These are phyloP conservation scores for Dryobates pubescens DNA, from an alignment of 2,797 vertebrate species.

Conservation along the genomic window DNA sequence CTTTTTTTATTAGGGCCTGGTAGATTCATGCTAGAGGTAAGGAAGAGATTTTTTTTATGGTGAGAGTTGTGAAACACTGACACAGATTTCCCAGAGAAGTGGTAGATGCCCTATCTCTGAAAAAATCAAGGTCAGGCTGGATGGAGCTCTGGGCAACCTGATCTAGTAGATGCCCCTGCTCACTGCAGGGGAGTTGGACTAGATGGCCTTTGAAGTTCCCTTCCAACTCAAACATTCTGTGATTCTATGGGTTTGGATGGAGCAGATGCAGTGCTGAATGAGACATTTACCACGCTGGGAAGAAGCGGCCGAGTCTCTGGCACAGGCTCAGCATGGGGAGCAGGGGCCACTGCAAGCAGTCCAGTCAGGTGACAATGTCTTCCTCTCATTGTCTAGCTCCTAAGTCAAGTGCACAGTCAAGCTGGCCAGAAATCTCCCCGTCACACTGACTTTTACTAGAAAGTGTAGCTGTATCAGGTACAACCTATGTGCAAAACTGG, in stretches of 20 bases:
- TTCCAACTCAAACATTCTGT: not conserved
- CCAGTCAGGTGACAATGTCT: not conserved
- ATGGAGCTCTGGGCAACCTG: not conserved
- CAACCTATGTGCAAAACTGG: not conserved
- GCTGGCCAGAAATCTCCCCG: not conserved
- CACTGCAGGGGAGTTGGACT: no score
- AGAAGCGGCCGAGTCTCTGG: not conserved
- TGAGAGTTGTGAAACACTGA: not conserved
- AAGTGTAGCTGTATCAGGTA: not conserved
- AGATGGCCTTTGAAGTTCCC: not conserved
- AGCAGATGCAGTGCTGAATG: not conserved
- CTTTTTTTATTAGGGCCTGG: not conserved
- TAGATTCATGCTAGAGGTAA: not conserved
- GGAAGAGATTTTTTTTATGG: not conserved
- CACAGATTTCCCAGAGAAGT: not conserved
- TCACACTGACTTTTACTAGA: not conserved
- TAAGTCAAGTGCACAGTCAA: not conserved
- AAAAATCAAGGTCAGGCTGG: not conserved
- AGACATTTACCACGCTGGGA: not conserved
- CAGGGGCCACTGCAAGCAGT: fast-evolving
- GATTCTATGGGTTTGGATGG: not conserved
- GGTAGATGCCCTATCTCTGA: not conserved
- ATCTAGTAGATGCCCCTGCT: not conserved
- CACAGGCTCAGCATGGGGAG: not conserved
- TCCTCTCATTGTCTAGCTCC: not conserved